Conservation (phyloP, 2,888 invertebrate genomes). For the Criorhina ranunculi region DNA sequence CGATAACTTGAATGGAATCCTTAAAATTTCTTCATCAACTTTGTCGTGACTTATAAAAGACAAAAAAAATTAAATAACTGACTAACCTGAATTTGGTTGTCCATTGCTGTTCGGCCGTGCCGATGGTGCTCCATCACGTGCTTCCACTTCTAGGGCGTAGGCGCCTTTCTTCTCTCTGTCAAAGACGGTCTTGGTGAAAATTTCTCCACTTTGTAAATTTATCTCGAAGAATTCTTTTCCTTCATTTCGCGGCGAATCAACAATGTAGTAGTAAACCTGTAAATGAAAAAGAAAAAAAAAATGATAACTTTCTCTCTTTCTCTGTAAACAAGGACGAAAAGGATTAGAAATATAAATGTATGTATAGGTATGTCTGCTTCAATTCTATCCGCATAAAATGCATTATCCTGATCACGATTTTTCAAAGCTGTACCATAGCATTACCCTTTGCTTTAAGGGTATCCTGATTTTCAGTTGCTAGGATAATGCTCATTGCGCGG, state of each 20-base stretch:
- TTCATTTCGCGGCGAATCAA: constrained; percentile 95
- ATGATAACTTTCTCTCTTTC: no score
- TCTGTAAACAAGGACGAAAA: constrained; percentile 15
- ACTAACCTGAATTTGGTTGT: constrained; percentile 97
- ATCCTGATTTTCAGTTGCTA: constrained; percentile 51
- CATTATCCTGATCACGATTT: constrained; percentile 16
- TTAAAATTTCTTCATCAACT: no score
- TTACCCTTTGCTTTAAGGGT: constrained; percentile 1
- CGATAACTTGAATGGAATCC: not conserved
- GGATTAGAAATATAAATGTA: constrained; percentile 55
- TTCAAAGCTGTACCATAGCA: constrained; percentile 29
- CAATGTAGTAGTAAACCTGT: constrained; percentile 97
- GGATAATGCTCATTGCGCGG: constrained; percentile 67
- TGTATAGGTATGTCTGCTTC: constrained; percentile 28
- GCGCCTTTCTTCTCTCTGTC: constrained; percentile 99
- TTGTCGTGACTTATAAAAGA: no score
- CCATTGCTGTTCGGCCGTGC: constrained; percentile 96
- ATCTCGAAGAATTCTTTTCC: constrained; percentile 98
- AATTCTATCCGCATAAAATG: constrained; percentile 41
- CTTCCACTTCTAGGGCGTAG: constrained; percentile 98
- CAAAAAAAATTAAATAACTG: not conserved
- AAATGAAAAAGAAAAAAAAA: constrained; percentile 72
- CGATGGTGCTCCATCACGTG: constrained; percentile 98
- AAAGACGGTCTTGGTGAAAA: constrained; percentile 97
- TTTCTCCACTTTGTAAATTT: constrained; percentile 97